phyloP scores from a whole-genome alignment of 37 sponge, comb jelly and placozoan genomes.

The Halisarca cf. caerulea region DNA sequence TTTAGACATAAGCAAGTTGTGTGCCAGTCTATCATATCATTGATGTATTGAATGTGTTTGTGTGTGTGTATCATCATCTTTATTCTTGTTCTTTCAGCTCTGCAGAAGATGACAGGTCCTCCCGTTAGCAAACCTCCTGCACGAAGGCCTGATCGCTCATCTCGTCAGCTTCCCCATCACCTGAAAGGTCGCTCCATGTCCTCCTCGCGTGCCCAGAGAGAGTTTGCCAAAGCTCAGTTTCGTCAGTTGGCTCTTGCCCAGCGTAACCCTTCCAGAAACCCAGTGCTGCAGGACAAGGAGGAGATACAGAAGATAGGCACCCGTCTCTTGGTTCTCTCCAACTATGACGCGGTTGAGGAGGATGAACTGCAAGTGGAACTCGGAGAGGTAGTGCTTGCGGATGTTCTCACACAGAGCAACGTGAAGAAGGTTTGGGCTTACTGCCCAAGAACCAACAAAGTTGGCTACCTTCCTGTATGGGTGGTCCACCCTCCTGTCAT shows the following conservation, averaged over 20 bases:
- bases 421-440: conserved; percentile 80
- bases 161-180: not conserved
- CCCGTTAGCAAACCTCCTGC: not conserved
- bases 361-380: conserved; percentile 72
- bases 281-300: conserved; percentile 66
- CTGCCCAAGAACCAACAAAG: conserved; percentile 52
- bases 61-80: no score
- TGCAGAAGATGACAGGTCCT: conserved; percentile 9
- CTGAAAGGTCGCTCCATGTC: not conserved
- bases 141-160: not conserved
- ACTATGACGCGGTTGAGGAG: conserved; percentile 64
- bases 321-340: conserved; percentile 70
- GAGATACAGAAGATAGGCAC: conserved; percentile 73
- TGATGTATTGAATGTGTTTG: no score
- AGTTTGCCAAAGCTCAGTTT: conserved; percentile 70
- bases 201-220: conserved; percentile 35
- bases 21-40: no score
- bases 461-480: conserved; percentile 71
- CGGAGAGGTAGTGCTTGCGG: conserved; percentile 69
- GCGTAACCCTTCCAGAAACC: conserved; percentile 46
- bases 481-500: conserved; percentile 76
- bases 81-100: no score
- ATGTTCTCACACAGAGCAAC: conserved; percentile 66
- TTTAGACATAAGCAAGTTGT: no score
- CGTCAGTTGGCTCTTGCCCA: conserved; percentile 62